Evolutionary conservation across 2,113 vertebrate genomes (phyloP).

Genomic region (Chauna torquata): DNA sequence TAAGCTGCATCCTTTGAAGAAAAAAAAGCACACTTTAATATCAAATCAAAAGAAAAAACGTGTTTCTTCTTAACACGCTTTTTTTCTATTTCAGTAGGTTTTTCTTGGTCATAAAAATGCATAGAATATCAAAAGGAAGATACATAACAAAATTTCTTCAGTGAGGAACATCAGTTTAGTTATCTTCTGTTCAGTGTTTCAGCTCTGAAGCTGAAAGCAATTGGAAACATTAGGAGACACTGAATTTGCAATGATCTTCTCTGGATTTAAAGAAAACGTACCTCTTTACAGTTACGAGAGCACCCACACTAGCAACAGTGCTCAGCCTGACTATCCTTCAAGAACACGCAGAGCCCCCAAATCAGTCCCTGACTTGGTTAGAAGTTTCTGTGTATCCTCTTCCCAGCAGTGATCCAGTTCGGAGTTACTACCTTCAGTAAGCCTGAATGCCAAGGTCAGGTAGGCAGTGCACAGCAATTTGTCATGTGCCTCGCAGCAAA

Average conservation of each 20-base stretch:
- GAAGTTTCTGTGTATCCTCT: not conserved
- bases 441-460: not conserved
- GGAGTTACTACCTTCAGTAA: not conserved
- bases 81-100: not conserved
- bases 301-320: not conserved
- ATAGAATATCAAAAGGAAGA: not conserved
- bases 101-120: not conserved
- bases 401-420: not conserved
- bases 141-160: not conserved
- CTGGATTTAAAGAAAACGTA: not conserved
- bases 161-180: not conserved
- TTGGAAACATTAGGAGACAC: not conserved
- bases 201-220: not conserved
- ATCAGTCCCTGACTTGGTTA: not conserved
- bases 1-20: not conserved
- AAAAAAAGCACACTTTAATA: not conserved
- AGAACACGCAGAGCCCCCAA: not conserved
- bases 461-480: not conserved
- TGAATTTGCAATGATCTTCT: not conserved
- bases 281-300: not conserved
- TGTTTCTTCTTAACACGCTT: not conserved
- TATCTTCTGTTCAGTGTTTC: not conserved
- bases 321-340: not conserved
- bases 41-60: not conserved
- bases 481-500: not conserved